Conservation (phyloP, 92 coral and sea anemone species). For the Palythoa heliodiscus region DNA sequence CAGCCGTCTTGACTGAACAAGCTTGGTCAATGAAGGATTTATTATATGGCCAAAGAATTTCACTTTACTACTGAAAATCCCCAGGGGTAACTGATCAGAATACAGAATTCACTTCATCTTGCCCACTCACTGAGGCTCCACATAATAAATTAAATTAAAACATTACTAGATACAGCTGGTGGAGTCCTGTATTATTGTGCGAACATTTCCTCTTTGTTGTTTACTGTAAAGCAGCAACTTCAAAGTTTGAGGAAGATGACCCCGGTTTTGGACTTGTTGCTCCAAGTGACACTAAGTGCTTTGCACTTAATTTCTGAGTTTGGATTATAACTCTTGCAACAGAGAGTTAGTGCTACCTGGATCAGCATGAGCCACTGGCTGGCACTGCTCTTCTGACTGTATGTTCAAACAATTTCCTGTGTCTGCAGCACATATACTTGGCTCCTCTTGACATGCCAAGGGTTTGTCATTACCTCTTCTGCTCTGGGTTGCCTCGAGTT, state of each 20-base stretch:
- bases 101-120: too few species aligned
- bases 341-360: not conserved
- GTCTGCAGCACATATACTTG: not conserved
- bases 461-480: not conserved
- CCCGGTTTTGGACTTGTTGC: not conserved
- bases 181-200: too few species aligned
- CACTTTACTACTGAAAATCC: too few species aligned
- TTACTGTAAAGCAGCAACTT: not conserved
- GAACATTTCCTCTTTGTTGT: not conserved
- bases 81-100: too few species aligned
- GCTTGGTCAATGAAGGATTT: too few species aligned
- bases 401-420: not conserved
- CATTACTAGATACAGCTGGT: too few species aligned
- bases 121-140: too few species aligned
- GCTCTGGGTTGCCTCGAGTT: slow-evolving; percentile 35
- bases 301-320: too few species aligned
- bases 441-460: slow-evolving; percentile 4
- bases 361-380: not conserved
- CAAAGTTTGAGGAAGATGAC: not conserved
- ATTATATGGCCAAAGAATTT: too few species aligned
- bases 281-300: not conserved
- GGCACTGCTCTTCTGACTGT: not conserved
- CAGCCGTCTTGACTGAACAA: too few species aligned
- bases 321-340: too few species aligned
- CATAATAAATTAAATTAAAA: too few species aligned